These are phyloP conservation scores for Cryptotis parvus DNA, from an alignment of 2,113 vertebrate species.

Conservation along the genomic window DNA sequence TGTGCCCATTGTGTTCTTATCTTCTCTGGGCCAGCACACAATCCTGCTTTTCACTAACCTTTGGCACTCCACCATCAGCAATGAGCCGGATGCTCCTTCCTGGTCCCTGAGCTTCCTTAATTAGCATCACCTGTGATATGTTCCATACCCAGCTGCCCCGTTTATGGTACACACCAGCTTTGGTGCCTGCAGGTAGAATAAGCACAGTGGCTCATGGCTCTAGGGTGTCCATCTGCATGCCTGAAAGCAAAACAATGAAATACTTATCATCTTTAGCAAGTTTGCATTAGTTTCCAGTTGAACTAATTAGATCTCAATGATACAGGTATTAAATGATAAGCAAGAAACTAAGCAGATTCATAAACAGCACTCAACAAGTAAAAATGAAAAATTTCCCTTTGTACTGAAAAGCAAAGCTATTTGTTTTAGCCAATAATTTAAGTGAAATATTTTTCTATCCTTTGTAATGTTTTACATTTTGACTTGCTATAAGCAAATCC, in stretches of 20 bases:
- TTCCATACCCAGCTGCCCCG: slow-evolving; percentile 72
- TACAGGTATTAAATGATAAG: slow-evolving; percentile 58
- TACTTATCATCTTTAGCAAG: slow-evolving; percentile 54
- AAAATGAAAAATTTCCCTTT: neutral
- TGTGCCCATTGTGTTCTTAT: slow-evolving; percentile 89
- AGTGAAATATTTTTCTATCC: neutral
- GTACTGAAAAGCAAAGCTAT: too few species aligned
- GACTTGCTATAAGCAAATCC: neutral
- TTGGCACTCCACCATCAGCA: slow-evolving; percentile 86
- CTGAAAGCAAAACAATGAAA: slow-evolving; percentile 75
- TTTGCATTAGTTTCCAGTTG: slow-evolving; percentile 63
- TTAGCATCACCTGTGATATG: slow-evolving; percentile 85
- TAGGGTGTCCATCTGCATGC: slow-evolving; percentile 52
- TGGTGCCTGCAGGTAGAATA: slow-evolving; percentile 70
- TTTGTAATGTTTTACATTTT: slow-evolving; percentile 60
- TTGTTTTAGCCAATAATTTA: neutral
- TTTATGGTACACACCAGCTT: slow-evolving; percentile 74
- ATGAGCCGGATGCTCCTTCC: slow-evolving; percentile 72
- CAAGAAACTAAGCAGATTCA: neutral
- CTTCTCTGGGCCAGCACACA: slow-evolving; percentile 87
- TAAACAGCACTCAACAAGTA: neutral
- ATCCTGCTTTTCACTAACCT: slow-evolving; percentile 88
- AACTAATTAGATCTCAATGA: slow-evolving; percentile 68
- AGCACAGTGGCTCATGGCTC: slow-evolving; percentile 31
- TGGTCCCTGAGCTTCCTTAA: slow-evolving; percentile 75